Evolutionary conservation across 1,140 invertebrate genomes (phyloP), one percentile per base, ranked within the genome.

Genomic region (Apis dorsata): DNA sequence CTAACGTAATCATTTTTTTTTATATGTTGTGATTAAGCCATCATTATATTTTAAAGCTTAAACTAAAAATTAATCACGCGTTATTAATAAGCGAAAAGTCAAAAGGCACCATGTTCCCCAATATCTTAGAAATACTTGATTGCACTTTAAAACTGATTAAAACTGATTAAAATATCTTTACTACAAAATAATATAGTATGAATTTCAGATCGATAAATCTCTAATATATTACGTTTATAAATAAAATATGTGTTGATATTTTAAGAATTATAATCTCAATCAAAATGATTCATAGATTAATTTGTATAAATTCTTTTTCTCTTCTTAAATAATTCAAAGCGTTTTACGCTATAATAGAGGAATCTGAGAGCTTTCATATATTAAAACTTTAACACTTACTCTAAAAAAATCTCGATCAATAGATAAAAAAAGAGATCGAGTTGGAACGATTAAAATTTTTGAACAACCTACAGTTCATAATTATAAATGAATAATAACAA

Each of bases 31-130:
- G 53, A 81, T 24, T 24, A 51, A 75, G 66, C n/a, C 69, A 17
- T 9, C 51, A 53, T 49, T 74, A 81, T 44, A 81, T 28, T 81
- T 75, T 49, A 24, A 75, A 75, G 53, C 72, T 75, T 53, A 81
- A 81, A 79, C 68, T 72, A 79, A 79, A 59, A 49, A 8, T 53
- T 81, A 81, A 51, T 57, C 53, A 53, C 62, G 53, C 44, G 8
- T 75, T 80, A 80, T 74, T 63, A n/a, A 75, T 66, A 66, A 81
- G 79, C 60, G 34, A 21, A 75, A 81, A 75, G 70, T 81, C 71
- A 81, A 81, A 81, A 81, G 79, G 79, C 79, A 81, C 79, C 79
- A 55, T 81, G 79, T 81, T 81, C 62, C 68, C 71, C 71, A 75
- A 75, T 81, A 81, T 81, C 79, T 74, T 81, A 75, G 7, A 81